Percentiles rank a stretch among this genome's conserved stretches.
Evolutionary conservation across 2,888 invertebrate genomes (phyloP).

Genomic region (Habroteleia sp.): DNA sequence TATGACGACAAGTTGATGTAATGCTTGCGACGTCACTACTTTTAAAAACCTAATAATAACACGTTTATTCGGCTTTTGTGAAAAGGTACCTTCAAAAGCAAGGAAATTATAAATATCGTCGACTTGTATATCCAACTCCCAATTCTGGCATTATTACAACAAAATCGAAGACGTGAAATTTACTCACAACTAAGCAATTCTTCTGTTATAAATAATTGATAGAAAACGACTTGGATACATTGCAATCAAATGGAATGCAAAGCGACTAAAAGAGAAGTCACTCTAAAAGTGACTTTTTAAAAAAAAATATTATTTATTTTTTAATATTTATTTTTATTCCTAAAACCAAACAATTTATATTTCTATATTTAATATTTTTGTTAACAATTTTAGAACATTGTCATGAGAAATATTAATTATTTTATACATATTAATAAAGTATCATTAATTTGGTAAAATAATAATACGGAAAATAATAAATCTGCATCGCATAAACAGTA

Average conservation of each 20-base stretch:
- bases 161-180: slow-evolving; percentile 24
- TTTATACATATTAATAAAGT: too few species aligned
- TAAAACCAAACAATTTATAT: background rate
- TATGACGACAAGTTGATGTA: background rate
- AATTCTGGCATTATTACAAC: slow-evolving; percentile 37
- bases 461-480: too few species aligned
- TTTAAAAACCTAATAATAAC: slow-evolving; percentile 18
- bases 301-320: background rate
- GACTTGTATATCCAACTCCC: slow-evolving; percentile 4
- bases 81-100: background rate
- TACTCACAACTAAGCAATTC: background rate
- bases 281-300: too few species aligned
- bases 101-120: slow-evolving; percentile 25
- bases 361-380: too few species aligned
- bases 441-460: too few species aligned
- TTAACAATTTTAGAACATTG: too few species aligned
- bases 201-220: slow-evolving; percentile 4
- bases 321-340: background rate
- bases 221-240: background rate
- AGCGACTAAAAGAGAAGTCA: background rate
- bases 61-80: background rate
- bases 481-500: too few species aligned
- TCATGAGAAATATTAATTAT: too few species aligned
- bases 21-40: background rate
- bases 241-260: background rate